A percentile compares a stretch with the other conserved stretches of the same genome.
phyloP scores from a whole-genome alignment of 2,113 vertebrate genomes.

The Mionectes macconnelli region DNA sequence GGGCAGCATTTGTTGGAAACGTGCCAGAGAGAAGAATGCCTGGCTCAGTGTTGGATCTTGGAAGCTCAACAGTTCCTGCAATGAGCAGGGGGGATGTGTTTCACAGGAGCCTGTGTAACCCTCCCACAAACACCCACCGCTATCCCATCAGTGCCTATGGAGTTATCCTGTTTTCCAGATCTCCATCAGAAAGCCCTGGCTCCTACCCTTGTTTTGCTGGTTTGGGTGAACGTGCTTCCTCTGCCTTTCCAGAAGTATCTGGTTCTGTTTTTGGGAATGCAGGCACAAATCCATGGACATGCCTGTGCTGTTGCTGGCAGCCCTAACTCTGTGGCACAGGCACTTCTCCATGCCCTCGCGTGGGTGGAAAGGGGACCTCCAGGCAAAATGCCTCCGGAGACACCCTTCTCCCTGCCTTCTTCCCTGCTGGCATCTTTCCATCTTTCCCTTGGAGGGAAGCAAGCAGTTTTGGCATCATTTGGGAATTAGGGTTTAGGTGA shows the following conservation, averaged over 20 bases:
- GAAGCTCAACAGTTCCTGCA: background rate
- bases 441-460: background rate
- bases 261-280: background rate
- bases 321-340: background rate
- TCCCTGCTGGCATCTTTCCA: rapidly evolving
- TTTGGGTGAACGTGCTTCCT: background rate
- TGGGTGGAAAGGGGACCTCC: background rate
- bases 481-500: background rate
- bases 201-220: background rate
- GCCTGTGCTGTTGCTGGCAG: background rate
- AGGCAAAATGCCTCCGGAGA: rapidly evolving
- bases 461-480: background rate
- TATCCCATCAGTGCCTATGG: rapidly evolving
- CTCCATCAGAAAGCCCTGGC: background rate
- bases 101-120: rapidly evolving
- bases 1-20: rapidly evolving
- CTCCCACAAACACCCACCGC: rapidly evolving
- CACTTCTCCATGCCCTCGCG: background rate
- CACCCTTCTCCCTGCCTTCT: background rate
- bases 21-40: rapidly evolving
- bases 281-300: background rate
- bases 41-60: rapidly evolving
- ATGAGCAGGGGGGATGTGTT: rapidly evolving
- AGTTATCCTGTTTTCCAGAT: background rate
- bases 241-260: background rate